Conservation (phyloP, 2,113 vertebrate species). For the Pituophis catenifer region DNA sequence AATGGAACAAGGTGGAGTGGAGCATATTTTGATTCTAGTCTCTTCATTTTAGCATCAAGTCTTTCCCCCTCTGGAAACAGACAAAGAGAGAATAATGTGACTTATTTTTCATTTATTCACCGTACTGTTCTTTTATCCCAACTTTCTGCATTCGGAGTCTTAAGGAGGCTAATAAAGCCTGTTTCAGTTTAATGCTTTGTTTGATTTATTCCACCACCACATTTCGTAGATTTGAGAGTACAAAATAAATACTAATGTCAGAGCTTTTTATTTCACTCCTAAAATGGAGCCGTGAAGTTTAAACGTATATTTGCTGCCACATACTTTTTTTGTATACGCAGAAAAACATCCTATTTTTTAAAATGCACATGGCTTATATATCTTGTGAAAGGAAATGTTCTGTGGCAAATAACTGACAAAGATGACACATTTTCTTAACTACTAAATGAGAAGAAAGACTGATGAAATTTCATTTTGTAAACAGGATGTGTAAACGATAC, state of each 20-base stretch:
- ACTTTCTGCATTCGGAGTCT: neutral
- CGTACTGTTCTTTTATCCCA: neutral
- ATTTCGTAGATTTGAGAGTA: neutral
- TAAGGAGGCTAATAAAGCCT: neutral
- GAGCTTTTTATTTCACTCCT: neutral
- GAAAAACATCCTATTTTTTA: neutral
- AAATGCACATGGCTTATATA: neutral
- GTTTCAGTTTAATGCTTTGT: neutral
- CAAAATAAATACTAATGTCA: neutral
- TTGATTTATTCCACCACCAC: slow-evolving; percentile 5
- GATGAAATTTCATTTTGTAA: neutral
- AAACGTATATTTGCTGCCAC: slow-evolving; percentile 5
- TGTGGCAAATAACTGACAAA: neutral
- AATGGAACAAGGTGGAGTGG: slow-evolving; percentile 84
- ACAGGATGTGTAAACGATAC: neutral
- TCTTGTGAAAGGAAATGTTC: slow-evolving; percentile 16
- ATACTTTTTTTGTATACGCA: neutral
- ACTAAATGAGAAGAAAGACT: neutral
- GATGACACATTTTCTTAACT: neutral
- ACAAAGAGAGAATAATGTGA: neutral
- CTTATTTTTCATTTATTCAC: neutral
- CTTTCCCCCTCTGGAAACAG: slow-evolving; percentile 81
- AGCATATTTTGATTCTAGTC: slow-evolving; percentile 84
- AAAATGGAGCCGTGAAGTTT: slow-evolving; percentile 6
- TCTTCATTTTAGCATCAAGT: slow-evolving; percentile 89